Evolutionary conservation across 2,888 invertebrate genomes (phyloP), one percentile per base, ranked within the genome.

Genomic region (Muscina levida): DNA sequence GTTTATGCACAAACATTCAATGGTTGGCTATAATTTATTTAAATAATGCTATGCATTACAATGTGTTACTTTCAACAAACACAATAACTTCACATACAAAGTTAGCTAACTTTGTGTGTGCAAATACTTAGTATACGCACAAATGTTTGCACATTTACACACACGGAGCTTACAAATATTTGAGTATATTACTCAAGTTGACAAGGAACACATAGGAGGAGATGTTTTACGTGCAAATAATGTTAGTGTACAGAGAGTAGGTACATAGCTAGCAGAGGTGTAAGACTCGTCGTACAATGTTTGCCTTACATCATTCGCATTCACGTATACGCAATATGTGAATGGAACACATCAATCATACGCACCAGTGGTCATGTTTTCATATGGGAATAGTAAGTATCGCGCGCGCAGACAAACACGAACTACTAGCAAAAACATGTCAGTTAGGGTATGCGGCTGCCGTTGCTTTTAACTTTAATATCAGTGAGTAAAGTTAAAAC

Each of bases 21-120:
- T n/a, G n/a, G n/a, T 2, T 48, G 17, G 17, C 19, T 51, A 19
- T 51, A 22, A 24, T 53, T 53, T 53, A 53, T 53, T 22, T 53
- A 22, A 22, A 53, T 53, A 53, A 24, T 22, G 24, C 24, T 24
- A 24, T 53, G 53, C 24, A 53, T 53, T 53, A 53, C 22, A 22
- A 13, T 53, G 22, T 10, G 22, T 53, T 31, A 31, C 8, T 5
- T 31, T 5, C 31, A 31, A 31, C 8, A 8, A 31, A 31, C 3
- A n/a, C n/a, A n/a, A n/a, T n/a, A n/a, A n/a, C n/a, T n/a, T n/a
- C n/a, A n/a, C n/a, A n/a, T n/a, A n/a, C n/a, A n/a, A n/a, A n/a
- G n/a, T n/a, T n/a, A n/a, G n/a, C n/a, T n/a, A n/a, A 48, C 48
- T 48, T 48, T 48, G n/a, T n/a, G 48, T 37, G 37, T 48, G 48